Conservation (phyloP, 2,113 vertebrate species). For the Charadrius vociferus region DNA sequence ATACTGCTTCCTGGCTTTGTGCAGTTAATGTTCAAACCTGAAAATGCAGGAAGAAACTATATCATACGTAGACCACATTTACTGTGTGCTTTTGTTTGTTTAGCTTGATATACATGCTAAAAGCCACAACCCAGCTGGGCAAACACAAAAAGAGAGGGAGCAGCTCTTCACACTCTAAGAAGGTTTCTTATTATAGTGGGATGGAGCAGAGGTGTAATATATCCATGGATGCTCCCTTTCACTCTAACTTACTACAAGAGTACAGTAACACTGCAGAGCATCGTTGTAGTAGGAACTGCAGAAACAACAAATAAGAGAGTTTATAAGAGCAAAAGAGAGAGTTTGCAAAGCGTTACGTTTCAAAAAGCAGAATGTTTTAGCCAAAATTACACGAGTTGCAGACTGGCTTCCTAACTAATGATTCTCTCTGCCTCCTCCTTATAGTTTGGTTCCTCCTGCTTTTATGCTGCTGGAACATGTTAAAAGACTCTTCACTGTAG, state of each 20-base stretch:
- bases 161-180: neutral
- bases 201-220: neutral
- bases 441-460: neutral
- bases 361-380: neutral
- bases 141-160: neutral
- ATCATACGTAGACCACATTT: neutral
- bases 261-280: neutral
- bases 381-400: neutral
- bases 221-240: neutral
- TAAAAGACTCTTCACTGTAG: neutral
- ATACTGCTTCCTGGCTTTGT: neutral
- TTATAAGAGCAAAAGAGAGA: neutral
- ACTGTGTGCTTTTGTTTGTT: neutral
- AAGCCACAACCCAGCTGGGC: neutral
- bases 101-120: neutral
- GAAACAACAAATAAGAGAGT: neutral
- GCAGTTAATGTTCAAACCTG: slow-evolving; percentile 41
- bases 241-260: neutral
- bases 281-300: neutral
- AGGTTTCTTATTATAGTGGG: neutral
- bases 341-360: neutral
- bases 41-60: slow-evolving; percentile 37
- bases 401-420: neutral
- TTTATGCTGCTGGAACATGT: neutral
- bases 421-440: neutral